Evolutionary conservation across 2,113 vertebrate genomes (phyloP).

Genomic region (Helogale parvula): DNA sequence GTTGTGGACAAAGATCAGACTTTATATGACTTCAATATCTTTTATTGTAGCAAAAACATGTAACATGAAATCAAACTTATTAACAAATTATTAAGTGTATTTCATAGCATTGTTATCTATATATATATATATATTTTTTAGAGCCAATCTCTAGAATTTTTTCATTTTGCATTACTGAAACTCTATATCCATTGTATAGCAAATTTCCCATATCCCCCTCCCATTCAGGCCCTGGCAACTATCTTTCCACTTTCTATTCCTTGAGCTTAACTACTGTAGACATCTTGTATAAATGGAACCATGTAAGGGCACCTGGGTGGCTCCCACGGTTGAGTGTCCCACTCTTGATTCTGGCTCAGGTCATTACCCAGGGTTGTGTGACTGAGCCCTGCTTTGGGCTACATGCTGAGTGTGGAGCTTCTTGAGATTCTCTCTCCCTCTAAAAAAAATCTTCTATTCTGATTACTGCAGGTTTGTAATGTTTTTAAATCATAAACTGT

Average conservation of each 20-base stretch:
- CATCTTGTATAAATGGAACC: background rate
- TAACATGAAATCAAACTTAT: background rate
- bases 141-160: background rate
- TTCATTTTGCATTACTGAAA: background rate
- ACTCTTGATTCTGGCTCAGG: too few species aligned
- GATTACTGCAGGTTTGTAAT: background rate
- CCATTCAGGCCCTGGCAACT: background rate
- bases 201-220: background rate
- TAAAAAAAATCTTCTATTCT: background rate
- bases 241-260: background rate
- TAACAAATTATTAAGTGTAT: background rate
- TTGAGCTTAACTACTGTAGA: background rate
- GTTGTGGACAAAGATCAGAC: background rate
- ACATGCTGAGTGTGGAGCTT: too few species aligned
- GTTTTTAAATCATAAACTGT: background rate
- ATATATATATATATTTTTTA: background rate
- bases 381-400: too few species aligned
- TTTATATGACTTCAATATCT: background rate
- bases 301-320: background rate
- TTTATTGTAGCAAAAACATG: background rate
- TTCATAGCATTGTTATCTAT: background rate
- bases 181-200: background rate
- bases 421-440: too few species aligned
- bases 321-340: too few species aligned
- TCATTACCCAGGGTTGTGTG: too few species aligned